These are phyloP conservation scores for Dolichopus griseipennis DNA, from an alignment of 2,888 invertebrate species.

Conservation along the genomic window DNA sequence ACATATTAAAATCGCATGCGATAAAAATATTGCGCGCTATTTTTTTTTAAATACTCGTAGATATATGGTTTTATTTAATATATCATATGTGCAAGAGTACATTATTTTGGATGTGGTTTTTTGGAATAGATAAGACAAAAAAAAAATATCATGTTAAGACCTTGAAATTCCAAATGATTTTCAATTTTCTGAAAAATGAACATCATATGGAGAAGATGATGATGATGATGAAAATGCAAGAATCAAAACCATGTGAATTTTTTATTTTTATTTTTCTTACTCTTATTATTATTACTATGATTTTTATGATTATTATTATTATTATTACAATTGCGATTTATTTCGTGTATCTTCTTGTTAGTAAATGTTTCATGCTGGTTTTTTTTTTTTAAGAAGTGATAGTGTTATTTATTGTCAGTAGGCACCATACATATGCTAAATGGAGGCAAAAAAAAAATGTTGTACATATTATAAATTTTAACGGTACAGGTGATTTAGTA, in stretches of 20 bases:
- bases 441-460: too few relatives aligned
- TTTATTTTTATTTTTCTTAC: background rate
- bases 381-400: background rate
- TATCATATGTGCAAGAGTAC: too few relatives aligned
- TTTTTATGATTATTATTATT: too few relatives aligned
- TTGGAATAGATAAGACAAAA: background rate
- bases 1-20: too few relatives aligned
- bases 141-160: background rate
- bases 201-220: background rate
- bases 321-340: too few relatives aligned
- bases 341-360: too few relatives aligned
- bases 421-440: background rate
- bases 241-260: constrained; percentile 1
- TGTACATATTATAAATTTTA: background rate
- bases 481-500: background rate
- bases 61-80: too few relatives aligned
- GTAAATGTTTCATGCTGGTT: too few relatives aligned
- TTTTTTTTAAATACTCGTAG: too few relatives aligned
- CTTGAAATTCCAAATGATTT: background rate
- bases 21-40: too few relatives aligned
- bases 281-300: too few relatives aligned
- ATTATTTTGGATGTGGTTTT: too few relatives aligned
- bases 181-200: background rate
- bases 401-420: background rate
- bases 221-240: background rate